These are phyloP conservation scores for Chrysomela aeneicollis DNA, from an alignment of 2,888 invertebrate genomes.

Conservation along the genomic window DNA sequence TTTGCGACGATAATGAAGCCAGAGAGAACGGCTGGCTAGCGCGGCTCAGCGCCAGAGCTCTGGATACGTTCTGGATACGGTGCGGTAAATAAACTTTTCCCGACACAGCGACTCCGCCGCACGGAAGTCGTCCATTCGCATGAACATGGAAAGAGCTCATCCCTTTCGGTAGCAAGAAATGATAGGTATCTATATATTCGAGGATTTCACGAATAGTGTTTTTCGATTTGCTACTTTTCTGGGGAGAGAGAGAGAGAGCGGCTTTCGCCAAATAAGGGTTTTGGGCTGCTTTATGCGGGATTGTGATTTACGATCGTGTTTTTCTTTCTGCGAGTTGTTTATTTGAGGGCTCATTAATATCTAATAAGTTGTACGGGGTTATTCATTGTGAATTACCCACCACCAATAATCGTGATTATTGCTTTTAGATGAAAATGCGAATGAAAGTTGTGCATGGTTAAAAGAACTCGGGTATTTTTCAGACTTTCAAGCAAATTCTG, in stretches of 20 bases:
- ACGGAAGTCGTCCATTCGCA: constrained; percentile 60
- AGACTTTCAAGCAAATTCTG: no score
- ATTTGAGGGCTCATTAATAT: neutral
- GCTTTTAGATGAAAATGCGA: no score
- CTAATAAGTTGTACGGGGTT: neutral
- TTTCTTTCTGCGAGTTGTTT: neutral
- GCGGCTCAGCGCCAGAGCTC: neutral
- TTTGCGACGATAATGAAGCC: constrained; percentile 16
- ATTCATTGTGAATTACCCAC: no score
- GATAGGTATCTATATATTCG: constrained; percentile 41
- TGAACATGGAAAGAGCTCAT: constrained; percentile 48
- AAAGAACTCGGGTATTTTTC: no score
- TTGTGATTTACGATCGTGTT: constrained; percentile 7
- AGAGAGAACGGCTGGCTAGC: constrained; percentile 2
- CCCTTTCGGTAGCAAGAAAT: constrained; percentile 36
- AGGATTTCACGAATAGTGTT: constrained; percentile 37
- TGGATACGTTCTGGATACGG: constrained; percentile 36
- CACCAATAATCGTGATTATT: no score
- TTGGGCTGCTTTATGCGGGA: neutral
- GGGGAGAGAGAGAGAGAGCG: constrained; percentile 17
- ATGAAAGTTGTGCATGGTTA: no score
- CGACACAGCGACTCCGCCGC: constrained; percentile 57
- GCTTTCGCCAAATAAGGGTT: constrained; percentile 23
- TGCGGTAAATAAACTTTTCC: constrained; percentile 60
- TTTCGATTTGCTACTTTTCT: constrained; percentile 36